Base-by-base conservation (phyloP, 2,888 invertebrate genomes). In the Cheilosia impressa region DNA sequence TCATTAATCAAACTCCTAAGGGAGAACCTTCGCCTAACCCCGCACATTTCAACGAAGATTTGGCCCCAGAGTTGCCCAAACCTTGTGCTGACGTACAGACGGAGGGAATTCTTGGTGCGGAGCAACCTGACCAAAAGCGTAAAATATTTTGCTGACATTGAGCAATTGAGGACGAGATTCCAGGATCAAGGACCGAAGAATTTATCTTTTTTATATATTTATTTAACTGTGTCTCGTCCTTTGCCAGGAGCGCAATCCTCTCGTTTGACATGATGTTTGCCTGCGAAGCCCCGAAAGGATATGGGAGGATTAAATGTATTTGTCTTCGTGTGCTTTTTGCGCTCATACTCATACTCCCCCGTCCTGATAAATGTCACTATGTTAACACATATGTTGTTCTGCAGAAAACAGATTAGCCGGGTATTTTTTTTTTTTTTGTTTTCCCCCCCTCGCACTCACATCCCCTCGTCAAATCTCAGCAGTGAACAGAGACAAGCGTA, bases 111-210 rank as follows among this genome's bases (percentile, higher is more conserved):
- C 52, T 27, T 41, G 17, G 69, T 50, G 45, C 31, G 34, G 24
- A 69, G 50, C 69, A 53, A 71, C 60, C 68, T 81, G 85, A 81
- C 80, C 81, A 81, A 81, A 72, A 81, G 85, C 85, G 81, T 85
- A 81, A 81, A 85, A 81, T 85, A 81, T 85, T 85, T 85, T 85
- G 81, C 81, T 85, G 76, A 81, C 85, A 85, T 85, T 85, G 81
- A 85, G 81, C 76, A 85, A 85, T 85, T 81, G 85, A 81, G 76
- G 85, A 85, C 58, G 62, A 72, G 85, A 85, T 77, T 85, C 77
- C 77, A 81, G 85, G 81, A 81, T 81, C 81, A 85, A 68, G 81
- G 76, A 69, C 72, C 76, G 66, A 58, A 41, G 76, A 76, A 85
- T 85, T 81, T 85, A 80, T 85, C 63, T 76, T 50, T 73, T 71